A percentile compares a stretch with the other conserved stretches of the same genome.
phyloP scores from a whole-genome alignment of 2,113 vertebrate genomes.

The Tychaedon coryphoeus region DNA sequence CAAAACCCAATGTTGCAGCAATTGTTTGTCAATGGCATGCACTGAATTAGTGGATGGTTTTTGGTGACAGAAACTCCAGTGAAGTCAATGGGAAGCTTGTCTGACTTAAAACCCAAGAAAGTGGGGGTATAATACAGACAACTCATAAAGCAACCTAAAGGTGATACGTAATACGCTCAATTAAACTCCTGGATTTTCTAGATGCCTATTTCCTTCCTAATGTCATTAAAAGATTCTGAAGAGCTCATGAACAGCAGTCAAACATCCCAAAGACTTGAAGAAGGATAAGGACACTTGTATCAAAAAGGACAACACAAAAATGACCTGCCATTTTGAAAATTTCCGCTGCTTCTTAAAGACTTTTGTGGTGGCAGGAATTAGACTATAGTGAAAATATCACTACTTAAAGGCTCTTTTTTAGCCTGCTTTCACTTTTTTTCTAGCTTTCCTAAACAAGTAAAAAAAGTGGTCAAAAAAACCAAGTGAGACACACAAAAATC shows the following conservation, averaged over 20 bases:
- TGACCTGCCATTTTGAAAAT: background rate
- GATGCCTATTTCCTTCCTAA: background rate
- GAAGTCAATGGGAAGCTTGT: background rate
- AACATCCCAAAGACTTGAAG: background rate
- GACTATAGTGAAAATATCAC: background rate
- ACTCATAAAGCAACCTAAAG: background rate
- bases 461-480: background rate
- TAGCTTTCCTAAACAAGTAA: background rate
- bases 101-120: background rate
- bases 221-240: background rate
- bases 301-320: background rate
- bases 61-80: background rate
- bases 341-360: background rate
- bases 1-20: background rate
- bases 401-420: background rate
- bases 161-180: fast-evolving
- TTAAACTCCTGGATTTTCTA: background rate
- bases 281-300: background rate
- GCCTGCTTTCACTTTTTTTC: background rate
- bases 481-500: background rate
- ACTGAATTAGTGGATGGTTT: background rate
- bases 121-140: background rate
- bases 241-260: background rate
- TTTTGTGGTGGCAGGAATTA: background rate
- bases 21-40: background rate